A percentile compares a stretch with the other conserved stretches of the same genome.
Evolutionary conservation across 2,888 invertebrate genomes (phyloP).

Genomic region (Leptura quadrifasciata): DNA sequence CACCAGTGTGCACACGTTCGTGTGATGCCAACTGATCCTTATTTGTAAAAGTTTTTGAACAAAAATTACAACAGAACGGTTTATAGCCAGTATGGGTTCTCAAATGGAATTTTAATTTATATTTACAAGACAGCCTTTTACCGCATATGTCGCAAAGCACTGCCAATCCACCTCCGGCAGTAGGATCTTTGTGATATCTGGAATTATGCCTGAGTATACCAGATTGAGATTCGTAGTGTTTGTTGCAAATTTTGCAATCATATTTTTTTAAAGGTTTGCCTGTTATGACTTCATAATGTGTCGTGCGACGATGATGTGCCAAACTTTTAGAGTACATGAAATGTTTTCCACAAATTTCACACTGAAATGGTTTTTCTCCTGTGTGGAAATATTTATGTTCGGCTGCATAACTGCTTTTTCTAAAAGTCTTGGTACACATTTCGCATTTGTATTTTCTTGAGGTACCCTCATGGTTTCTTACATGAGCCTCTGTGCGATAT

Average conservation of each 20-base stretch:
- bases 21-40: slow-evolving; percentile 62
- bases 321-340: slow-evolving; percentile 74
- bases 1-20: slow-evolving; percentile 64
- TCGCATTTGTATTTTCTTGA: slow-evolving; percentile 61
- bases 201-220: slow-evolving; percentile 63
- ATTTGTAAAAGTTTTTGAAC: slow-evolving; percentile 52
- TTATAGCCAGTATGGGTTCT: slow-evolving; percentile 54
- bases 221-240: slow-evolving; percentile 68
- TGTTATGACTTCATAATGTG: slow-evolving; percentile 72
- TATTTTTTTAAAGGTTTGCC: slow-evolving; percentile 66
- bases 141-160: slow-evolving; percentile 68
- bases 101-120: slow-evolving; percentile 72
- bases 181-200: slow-evolving; percentile 53
- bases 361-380: slow-evolving; percentile 73
- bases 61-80: slow-evolving; percentile 60
- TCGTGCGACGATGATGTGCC: slow-evolving; percentile 72
- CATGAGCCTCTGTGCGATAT: slow-evolving; percentile 66
- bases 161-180: slow-evolving; percentile 72
- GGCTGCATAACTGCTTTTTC: slow-evolving; percentile 74
- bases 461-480: slow-evolving; percentile 62
- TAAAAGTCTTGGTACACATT: slow-evolving; percentile 62
- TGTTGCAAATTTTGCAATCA: slow-evolving; percentile 74
- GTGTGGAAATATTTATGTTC: slow-evolving; percentile 69
- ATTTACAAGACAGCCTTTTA: slow-evolving; percentile 63
- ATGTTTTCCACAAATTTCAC: slow-evolving; percentile 75